Conservation (phyloP, 2,113 vertebrate species). For the Sialia sialis region DNA sequence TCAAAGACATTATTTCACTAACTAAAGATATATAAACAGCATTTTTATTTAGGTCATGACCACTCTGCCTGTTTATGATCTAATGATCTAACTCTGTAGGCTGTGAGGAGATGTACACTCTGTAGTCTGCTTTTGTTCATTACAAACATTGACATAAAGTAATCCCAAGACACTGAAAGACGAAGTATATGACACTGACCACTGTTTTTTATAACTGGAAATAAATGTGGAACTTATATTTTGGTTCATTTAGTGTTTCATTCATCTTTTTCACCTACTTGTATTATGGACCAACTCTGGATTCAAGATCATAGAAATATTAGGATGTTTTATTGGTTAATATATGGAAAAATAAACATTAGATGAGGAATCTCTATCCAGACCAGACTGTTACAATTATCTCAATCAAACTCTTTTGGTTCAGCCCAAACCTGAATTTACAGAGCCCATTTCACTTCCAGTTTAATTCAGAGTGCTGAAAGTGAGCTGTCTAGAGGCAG, state of each 20-base stretch:
- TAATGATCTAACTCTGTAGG: background rate
- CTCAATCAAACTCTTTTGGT: background rate
- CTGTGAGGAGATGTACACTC: rapidly evolving
- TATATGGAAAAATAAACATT: background rate
- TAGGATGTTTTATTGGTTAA: background rate
- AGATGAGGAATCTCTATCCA: background rate
- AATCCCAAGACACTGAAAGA: background rate
- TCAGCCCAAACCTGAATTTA: background rate
- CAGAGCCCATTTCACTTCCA: background rate
- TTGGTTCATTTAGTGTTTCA: background rate
- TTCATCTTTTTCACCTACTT: background rate
- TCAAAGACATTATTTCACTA: background rate
- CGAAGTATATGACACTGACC: background rate
- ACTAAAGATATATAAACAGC: background rate
- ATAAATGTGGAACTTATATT: background rate
- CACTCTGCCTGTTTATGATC: background rate
- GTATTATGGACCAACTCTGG: background rate
- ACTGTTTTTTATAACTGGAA: background rate
- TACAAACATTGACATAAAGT: background rate
- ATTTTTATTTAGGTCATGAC: background rate
- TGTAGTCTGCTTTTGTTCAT: background rate
- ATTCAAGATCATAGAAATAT: background rate
- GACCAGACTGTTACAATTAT: background rate
- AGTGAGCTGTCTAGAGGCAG: background rate
- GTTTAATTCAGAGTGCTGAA: background rate